Conservation (phyloP, 1,140 invertebrate species). For the Acromyrmex charruanus region DNA sequence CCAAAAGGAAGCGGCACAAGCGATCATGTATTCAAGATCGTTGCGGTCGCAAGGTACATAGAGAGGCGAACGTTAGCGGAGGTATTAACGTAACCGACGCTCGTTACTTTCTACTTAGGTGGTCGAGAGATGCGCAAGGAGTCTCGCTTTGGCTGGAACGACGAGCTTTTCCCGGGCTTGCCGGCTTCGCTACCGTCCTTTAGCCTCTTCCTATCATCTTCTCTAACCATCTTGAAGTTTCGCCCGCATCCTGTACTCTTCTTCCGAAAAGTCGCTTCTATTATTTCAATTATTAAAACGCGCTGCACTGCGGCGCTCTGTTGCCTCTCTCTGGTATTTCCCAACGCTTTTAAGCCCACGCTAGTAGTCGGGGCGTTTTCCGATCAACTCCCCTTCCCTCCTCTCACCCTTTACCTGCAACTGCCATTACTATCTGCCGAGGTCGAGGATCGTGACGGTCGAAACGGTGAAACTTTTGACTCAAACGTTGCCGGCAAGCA, state of each 20-base stretch:
- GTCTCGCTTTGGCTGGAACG: conserved; percentile 36
- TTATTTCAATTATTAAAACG: conserved; percentile 74
- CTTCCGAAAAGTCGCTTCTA: conserved; percentile 53
- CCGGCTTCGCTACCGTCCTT: background rate
- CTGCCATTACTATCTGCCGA: background rate
- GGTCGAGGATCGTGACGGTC: conserved; percentile 26
- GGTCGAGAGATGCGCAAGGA: conserved; percentile 16
- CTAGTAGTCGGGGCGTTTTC: conserved; percentile 17
- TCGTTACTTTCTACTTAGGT: conserved; percentile 77
- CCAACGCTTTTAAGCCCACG: conserved; percentile 34
- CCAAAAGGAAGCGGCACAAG: conserved; percentile 25
- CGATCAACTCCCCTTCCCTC: conserved; percentile 27
- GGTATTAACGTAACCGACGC: conserved; percentile 63
- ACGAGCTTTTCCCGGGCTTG: conserved; percentile 31
- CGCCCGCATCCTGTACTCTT: conserved; percentile 10
- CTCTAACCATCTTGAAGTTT: conserved; percentile 22
- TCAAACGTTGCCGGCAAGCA: conserved; percentile 21
- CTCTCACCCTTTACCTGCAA: too few relatives aligned
- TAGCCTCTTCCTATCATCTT: background rate
- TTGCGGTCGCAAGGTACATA: background rate
- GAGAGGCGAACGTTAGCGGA: conserved; percentile 29
- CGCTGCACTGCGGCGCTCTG: conserved; percentile 47
- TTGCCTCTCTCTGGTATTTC: conserved; percentile 15
- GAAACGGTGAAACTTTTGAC: conserved; percentile 46
- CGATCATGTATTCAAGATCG: conserved; percentile 66